phyloP scores from a whole-genome alignment of 1,140 invertebrate genomes.

The Eurosta solidaginis region DNA sequence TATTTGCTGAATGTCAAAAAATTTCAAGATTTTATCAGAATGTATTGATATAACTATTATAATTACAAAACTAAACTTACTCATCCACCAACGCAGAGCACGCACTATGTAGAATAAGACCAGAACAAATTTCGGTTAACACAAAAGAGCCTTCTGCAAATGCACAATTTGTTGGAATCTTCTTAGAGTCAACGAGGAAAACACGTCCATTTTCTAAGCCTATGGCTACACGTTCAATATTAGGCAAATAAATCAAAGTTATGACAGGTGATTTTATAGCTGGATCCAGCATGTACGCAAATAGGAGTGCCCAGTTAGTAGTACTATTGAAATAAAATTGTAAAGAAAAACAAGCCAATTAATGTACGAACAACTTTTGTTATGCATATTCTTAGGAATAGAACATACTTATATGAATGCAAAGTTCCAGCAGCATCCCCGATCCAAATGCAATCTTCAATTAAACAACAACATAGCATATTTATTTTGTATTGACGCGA shows the following conservation, averaged over 20 bases:
- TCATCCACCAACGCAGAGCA: constrained; percentile 62
- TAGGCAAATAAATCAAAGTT: constrained; percentile 68
- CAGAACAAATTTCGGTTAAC: constrained; percentile 75
- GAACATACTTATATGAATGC: constrained; percentile 70
- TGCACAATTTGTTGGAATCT: constrained; percentile 66
- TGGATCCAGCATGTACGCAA: constrained; percentile 64
- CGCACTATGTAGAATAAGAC: constrained; percentile 66
- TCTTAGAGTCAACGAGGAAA: constrained; percentile 71
- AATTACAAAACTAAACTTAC: constrained; percentile 53
- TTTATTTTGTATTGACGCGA: constrained; percentile 49
- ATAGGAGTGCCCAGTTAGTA: constrained; percentile 63
- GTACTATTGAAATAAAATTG: constrained; percentile 54
- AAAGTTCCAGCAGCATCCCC: constrained; percentile 81
- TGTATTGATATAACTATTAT: background rate
- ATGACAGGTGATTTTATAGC: constrained; percentile 66
- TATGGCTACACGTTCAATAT: constrained; percentile 72
- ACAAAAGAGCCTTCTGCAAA: constrained; percentile 74
- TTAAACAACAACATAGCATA: constrained; percentile 64
- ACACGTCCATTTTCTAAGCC: constrained; percentile 74
- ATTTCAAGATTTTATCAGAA: too few species aligned
- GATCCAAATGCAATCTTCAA: constrained; percentile 77
- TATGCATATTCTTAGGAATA: too few species aligned
- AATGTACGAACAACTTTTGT: background rate
- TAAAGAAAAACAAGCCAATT: background rate
- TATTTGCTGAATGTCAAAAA: constrained; percentile 63